Evolutionary conservation across 2,797 vertebrate genomes (phyloP), one percentile per base, ranked within the genome.

Genomic region (Tapirus indicus): DNA sequence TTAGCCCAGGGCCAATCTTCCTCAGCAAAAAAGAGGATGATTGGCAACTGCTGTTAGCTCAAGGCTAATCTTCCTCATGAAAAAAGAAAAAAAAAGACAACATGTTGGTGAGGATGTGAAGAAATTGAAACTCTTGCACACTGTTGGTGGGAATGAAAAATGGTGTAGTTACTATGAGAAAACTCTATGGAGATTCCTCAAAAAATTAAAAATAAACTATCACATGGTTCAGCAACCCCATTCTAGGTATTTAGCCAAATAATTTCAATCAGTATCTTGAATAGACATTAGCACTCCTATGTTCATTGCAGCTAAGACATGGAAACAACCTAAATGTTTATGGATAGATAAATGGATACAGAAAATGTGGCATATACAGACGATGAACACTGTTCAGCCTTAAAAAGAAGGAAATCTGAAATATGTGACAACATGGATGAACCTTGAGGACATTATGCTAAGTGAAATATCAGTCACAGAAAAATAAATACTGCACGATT

Each of bases 391-490:
- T 47, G 77, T 44, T 88, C 44, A 84, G 25, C 83, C 44, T 38
- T 91, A 7, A 49, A 87, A 91, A 32, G 7, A 75, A 69, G 32
- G 21, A 90, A 90, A 87, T 91, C 49, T 77, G 54, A 77, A 56
- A 66, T 64, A 88, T 64, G 56, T 35, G 60, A 72, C 32, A 29
- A 88, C 38, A 20, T 88, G 47, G 32, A 71, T 84, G 47, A 69
- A 56, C 29, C 32, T 78, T 91, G 69, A 94, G 35, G 52, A 88
- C 35, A 77, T 60, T 83, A 47, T 62, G 20, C 44, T 64, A 72
- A 84, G 32, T 93, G 79, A 86, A 80, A 93, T 86, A 38, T n/a
- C 47, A 75, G 17, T 80, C 35, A 86, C 72, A 38, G 93, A 75
- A 80, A 93, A 56, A 83, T 44, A 83, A 77, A 91, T 38, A 29